Percentiles rank a stretch among this genome's conserved stretches.
Conservation (phyloP, 2,797 vertebrate genomes). For the Lophius americanus region DNA sequence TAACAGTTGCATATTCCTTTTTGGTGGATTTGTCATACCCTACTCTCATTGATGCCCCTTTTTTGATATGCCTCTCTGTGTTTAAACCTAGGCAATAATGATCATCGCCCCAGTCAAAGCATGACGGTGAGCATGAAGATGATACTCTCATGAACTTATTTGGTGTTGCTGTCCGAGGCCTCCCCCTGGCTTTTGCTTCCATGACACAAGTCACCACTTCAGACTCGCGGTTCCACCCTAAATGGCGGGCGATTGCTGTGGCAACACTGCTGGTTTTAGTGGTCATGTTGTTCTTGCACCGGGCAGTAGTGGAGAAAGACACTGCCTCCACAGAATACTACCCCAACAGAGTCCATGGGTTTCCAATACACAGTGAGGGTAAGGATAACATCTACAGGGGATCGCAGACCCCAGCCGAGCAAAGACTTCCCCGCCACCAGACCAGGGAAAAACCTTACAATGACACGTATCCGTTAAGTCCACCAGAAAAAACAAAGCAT, state of each 20-base stretch:
- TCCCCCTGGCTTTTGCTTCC: constrained; percentile 86
- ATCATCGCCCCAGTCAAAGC: constrained; percentile 68
- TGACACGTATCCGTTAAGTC: constrained; percentile 91
- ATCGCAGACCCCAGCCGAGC: constrained; percentile 11
- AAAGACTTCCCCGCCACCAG: constrained; percentile 30
- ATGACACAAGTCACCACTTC: constrained; percentile 82
- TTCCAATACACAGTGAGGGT: constrained; percentile 22
- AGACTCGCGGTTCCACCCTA: constrained; percentile 90
- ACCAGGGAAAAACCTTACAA: constrained; percentile 84
- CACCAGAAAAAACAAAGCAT: constrained; percentile 80
- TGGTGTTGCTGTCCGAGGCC: constrained; percentile 83
- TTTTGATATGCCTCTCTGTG: constrained; percentile 25
- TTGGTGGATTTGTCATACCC: neutral
- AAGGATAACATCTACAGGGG: constrained; percentile 15
- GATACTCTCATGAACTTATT: constrained; percentile 77
- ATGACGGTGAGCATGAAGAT: constrained; percentile 41
- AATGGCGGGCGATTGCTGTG: constrained; percentile 89
- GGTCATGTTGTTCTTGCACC: constrained; percentile 86
- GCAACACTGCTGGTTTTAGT: constrained; percentile 75
- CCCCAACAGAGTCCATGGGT: constrained; percentile 23
- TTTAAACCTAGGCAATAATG: constrained; percentile 48
- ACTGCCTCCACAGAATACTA: constrained; percentile 23
- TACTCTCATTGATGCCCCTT: neutral
- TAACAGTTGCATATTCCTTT: neutral
- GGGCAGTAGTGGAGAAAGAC: constrained; percentile 50